These are phyloP conservation scores for Uropetala carovei DNA, from an alignment of 2,888 invertebrate genomes.

Conservation along the genomic window DNA sequence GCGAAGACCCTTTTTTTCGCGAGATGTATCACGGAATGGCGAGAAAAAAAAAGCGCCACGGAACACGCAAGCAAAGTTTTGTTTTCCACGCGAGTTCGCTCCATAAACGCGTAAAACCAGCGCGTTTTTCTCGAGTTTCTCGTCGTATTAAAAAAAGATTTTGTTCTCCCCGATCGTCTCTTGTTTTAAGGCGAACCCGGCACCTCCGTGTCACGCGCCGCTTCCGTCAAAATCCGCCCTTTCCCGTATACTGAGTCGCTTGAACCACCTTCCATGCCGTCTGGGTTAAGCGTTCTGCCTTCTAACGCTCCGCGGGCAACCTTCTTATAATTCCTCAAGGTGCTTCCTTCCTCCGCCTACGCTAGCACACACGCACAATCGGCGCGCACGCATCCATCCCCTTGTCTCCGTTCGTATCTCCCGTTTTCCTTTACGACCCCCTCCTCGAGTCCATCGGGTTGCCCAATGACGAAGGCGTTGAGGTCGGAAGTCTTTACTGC, in stretches of 20 bases:
- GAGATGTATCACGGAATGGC: no score
- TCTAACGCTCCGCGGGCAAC: not conserved
- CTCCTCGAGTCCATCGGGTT: not conserved
- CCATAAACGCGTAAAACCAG: no score
- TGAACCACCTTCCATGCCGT: slow-evolving; percentile 53
- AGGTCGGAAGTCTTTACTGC: not conserved
- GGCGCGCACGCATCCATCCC: not conserved
- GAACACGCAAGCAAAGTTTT: not conserved
- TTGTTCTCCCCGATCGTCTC: slow-evolving; percentile 9
- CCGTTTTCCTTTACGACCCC: not conserved
- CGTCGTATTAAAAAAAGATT: no score
- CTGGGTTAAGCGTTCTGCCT: slow-evolving; percentile 11
- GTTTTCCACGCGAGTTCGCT: not conserved
- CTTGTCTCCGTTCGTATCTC: not conserved
- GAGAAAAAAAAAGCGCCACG: not conserved
- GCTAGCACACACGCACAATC: not conserved
- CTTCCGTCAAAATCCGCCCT: not conserved
- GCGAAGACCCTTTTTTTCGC: not conserved
- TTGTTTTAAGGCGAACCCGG: not conserved
- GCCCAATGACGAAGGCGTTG: not conserved
- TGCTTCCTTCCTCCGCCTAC: not conserved
- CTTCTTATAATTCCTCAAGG: not conserved
- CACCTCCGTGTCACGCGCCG: not conserved
- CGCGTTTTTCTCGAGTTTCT: no score
- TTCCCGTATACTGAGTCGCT: not conserved